These are phyloP conservation scores for Gambusia yucatana DNA, from an alignment of 2,797 vertebrate genomes.

Conservation along the genomic window DNA sequence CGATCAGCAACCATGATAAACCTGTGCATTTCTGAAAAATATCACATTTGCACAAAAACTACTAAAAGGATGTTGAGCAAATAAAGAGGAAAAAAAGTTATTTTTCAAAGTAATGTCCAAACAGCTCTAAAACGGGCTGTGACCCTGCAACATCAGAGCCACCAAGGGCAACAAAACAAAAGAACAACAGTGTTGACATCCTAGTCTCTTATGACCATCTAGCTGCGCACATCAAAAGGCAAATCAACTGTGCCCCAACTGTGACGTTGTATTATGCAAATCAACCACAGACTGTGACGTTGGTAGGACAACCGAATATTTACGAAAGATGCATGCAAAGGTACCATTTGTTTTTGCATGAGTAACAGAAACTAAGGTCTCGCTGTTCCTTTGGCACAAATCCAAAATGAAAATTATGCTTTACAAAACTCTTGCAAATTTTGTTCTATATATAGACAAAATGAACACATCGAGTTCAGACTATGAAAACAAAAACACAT, in stretches of 20 bases:
- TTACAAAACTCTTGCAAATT: neutral
- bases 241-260: conserved; percentile 23
- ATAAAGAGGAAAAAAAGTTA: neutral
- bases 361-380: neutral
- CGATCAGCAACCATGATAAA: conserved; percentile 7
- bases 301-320: conserved; percentile 26
- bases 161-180: conserved; percentile 30
- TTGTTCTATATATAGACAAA: neutral
- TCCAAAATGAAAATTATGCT: neutral
- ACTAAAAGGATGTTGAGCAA: conserved; percentile 5
- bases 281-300: conserved; percentile 5
- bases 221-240: conserved; percentile 21
- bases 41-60: conserved; percentile 7
- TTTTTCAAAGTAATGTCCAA: neutral
- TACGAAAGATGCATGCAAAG: conserved; percentile 22
- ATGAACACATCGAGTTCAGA: neutral
- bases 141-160: conserved; percentile 8
- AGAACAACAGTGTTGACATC: conserved; percentile 28
- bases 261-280: conserved; percentile 25
- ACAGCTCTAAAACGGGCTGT: neutral
- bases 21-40: neutral
- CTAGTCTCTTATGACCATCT: conserved; percentile 30
- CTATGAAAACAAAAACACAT: neutral
- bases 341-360: neutral
- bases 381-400: neutral